phyloP scores from a whole-genome alignment of 2,113 vertebrate species.

The Lichenostomus cassidix region DNA sequence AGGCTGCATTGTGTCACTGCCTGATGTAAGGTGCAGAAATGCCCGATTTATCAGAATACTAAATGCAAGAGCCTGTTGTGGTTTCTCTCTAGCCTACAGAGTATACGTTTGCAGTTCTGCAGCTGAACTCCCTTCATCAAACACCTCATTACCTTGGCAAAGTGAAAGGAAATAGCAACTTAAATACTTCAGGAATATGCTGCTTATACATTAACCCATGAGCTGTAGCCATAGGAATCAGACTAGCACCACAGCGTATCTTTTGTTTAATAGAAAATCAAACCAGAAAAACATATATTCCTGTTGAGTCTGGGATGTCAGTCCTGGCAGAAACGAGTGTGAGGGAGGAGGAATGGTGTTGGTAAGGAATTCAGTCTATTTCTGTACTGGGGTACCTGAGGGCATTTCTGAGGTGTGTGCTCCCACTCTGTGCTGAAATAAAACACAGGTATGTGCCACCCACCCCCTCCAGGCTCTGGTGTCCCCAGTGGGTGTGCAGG shows the following conservation, averaged over 20 bases:
- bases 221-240: neutral
- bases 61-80: neutral
- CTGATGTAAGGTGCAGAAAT: slow-evolving; percentile 38
- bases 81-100: slow-evolving; percentile 35
- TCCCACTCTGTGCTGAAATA: neutral
- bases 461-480: neutral
- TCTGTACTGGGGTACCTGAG: rapidly evolving
- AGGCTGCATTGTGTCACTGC: slow-evolving; percentile 39
- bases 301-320: neutral
- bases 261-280: slow-evolving; percentile 31
- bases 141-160: slow-evolving; percentile 59
- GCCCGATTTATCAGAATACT: slow-evolving; percentile 38
- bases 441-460: neutral
- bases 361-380: neutral
- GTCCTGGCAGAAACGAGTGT: neutral
- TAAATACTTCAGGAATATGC: slow-evolving; percentile 42
- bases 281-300: neutral
- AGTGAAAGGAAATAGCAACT: slow-evolving; percentile 41
- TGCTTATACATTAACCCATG: slow-evolving; percentile 29
- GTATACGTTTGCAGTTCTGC: slow-evolving; percentile 8
- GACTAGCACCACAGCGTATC: neutral
- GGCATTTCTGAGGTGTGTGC: neutral
- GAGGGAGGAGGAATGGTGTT: neutral
- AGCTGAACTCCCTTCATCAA: slow-evolving; percentile 57
- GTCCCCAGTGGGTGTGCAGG: neutral